Evolutionary conservation across 2,888 invertebrate species (phyloP).

Genomic region (Meta bourneti): DNA sequence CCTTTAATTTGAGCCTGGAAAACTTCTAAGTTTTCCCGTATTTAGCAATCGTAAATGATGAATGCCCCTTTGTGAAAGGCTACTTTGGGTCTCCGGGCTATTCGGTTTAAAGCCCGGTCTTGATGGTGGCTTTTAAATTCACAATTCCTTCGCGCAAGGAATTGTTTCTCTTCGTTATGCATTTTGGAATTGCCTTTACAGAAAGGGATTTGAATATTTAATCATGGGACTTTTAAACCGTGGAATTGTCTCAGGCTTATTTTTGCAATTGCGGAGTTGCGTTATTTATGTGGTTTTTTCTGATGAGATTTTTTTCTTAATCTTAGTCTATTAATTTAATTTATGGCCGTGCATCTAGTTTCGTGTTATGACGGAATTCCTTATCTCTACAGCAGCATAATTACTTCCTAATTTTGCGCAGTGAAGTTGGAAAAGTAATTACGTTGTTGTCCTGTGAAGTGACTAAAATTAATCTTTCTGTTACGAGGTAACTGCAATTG

Average conservation of each 20-base stretch:
- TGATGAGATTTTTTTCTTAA: not conserved
- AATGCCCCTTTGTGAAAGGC: not conserved
- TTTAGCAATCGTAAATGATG: slow-evolving; percentile 22
- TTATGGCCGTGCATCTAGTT: not conserved
- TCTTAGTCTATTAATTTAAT: not conserved
- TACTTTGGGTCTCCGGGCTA: too few relatives aligned
- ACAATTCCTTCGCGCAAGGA: too few relatives aligned
- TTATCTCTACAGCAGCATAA: not conserved
- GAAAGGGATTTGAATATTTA: too few relatives aligned
- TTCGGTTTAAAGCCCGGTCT: too few relatives aligned
- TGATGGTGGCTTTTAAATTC: too few relatives aligned
- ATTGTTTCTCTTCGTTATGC: too few relatives aligned
- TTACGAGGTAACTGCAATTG: not conserved
- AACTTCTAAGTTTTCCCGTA: slow-evolving; percentile 20
- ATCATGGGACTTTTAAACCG: too few relatives aligned
- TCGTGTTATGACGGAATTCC: not conserved
- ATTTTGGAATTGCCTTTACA: too few relatives aligned
- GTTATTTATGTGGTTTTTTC: too few relatives aligned
- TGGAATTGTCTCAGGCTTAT: too few relatives aligned
- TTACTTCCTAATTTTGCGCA: not conserved
- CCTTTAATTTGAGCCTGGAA: slow-evolving; percentile 42
- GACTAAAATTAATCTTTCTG: not conserved
- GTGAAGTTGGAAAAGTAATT: not conserved
- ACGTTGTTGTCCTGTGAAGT: not conserved
- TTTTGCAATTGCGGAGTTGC: too few relatives aligned